These are phyloP conservation scores for Orientallactaga bullata DNA, from an alignment of 2,113 vertebrate species.

Conservation along the genomic window DNA sequence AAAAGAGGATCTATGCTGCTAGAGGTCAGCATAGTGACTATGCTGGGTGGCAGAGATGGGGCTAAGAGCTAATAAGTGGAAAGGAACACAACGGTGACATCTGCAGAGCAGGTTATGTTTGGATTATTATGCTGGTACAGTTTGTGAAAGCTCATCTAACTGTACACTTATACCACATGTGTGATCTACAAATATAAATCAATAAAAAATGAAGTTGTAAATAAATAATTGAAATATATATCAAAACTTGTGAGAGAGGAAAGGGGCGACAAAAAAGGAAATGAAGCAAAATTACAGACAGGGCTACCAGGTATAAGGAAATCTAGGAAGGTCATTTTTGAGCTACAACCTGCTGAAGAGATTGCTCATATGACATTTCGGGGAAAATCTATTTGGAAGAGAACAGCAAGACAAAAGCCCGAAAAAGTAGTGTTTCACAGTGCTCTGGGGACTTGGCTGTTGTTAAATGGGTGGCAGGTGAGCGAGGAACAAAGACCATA, in stretches of 20 bases:
- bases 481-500: not conserved
- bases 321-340: not conserved
- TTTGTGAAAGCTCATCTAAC: constrained; percentile 8
- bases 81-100: not conserved
- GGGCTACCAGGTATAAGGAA: not conserved
- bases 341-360: constrained; percentile 26
- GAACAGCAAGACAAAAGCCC: not conserved
- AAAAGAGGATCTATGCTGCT: not conserved
- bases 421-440: not conserved
- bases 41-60: not conserved
- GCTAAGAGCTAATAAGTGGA: not conserved
- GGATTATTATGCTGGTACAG: not conserved
- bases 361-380: not conserved
- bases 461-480: not conserved
- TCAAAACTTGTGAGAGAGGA: not conserved
- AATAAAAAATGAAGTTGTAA: not conserved
- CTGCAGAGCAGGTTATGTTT: not conserved
- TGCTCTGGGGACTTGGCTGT: not conserved
- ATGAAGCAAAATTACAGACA: constrained; percentile 1
- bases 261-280: not conserved
- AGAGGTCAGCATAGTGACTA: not conserved
- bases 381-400: not conserved
- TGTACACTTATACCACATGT: not conserved
- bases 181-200: constrained; percentile 9
- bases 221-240: not conserved